Base-by-base conservation (phyloP, 2,113 vertebrate species). In the Ondatra zibethicus region DNA sequence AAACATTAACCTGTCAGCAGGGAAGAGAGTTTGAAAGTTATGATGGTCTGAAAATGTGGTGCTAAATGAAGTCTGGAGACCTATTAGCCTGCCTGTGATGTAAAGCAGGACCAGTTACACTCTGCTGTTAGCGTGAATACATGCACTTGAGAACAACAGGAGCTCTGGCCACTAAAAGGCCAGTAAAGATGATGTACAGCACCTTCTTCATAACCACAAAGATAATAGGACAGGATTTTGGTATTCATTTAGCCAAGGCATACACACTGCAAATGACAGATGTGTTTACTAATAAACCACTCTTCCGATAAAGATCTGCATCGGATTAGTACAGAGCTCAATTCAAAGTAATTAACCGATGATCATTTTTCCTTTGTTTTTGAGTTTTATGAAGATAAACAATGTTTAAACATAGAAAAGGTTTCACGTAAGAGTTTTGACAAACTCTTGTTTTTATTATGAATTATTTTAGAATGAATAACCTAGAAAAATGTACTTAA, bases 1-100 rank as follows among this genome's bases (percentile, higher is more conserved):
- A 94, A 97, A 97, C 96, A 98, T 98, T 98, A 98, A 98, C 85
- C 97, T 98, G 98, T 99, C 99, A 98, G 23, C 97, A 97, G 96
- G 92, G 97, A 98, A 97, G 70, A 92, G 92, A 95, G 95, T 97
- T 97, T 98, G 98, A 98, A 98, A 98, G 97, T 97, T 98, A 98
- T 27, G 61, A 98, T 92, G 72, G 88, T 91, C 96, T 97, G 88
- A 98, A 98, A 98, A 98, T 89, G 86, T 94, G 96, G 92, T 73
- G 87, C 95, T 98, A 98, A 98, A 98, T 98, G 96, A 98, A 96
- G 96, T 96, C 96, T 98, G 97, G 98, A 98, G 98, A 98, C 95
- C 96, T 98, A 98, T 98, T 98, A 98, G 98, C 97, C 97, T 97
- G 92, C 70, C 84, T 94, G 90, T 97, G 96, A 98, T 17, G 23